These are phyloP conservation scores for Ciconia boyciana DNA, from an alignment of 2,113 vertebrate species.

Conservation along the genomic window DNA sequence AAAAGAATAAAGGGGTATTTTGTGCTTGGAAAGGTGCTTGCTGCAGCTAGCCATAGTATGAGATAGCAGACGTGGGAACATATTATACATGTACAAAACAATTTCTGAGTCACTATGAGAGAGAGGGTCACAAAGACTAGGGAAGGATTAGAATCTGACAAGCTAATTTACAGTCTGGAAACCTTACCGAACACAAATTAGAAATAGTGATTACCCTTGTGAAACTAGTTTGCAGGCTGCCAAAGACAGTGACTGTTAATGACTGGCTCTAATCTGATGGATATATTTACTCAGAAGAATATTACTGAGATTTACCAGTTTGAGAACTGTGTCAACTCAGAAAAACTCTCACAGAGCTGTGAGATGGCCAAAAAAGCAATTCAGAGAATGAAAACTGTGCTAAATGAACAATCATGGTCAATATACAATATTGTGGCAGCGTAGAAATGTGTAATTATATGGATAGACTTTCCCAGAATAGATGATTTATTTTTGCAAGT, in stretches of 20 bases:
- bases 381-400: constrained; percentile 38
- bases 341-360: neutral
- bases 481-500: neutral
- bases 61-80: neutral
- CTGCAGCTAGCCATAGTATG: neutral
- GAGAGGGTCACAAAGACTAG: neutral
- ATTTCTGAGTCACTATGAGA: neutral
- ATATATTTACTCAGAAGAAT: constrained; percentile 25
- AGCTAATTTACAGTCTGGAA: neutral
- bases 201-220: neutral
- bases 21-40: neutral
- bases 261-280: constrained; percentile 15
- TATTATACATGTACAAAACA: neutral
- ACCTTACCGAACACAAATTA: neutral
- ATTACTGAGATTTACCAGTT: constrained; percentile 29
- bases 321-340: neutral
- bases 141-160: neutral
- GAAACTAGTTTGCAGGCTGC: neutral
- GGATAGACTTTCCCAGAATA: neutral
- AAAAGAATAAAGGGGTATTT: neutral
- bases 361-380: constrained; percentile 46
- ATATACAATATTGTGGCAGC: neutral
- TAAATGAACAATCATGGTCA: neutral
- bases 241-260: neutral
- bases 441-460: neutral